These are phyloP conservation scores for Megalopta genalis DNA, from an alignment of 1,140 invertebrate species.

Conservation along the genomic window DNA sequence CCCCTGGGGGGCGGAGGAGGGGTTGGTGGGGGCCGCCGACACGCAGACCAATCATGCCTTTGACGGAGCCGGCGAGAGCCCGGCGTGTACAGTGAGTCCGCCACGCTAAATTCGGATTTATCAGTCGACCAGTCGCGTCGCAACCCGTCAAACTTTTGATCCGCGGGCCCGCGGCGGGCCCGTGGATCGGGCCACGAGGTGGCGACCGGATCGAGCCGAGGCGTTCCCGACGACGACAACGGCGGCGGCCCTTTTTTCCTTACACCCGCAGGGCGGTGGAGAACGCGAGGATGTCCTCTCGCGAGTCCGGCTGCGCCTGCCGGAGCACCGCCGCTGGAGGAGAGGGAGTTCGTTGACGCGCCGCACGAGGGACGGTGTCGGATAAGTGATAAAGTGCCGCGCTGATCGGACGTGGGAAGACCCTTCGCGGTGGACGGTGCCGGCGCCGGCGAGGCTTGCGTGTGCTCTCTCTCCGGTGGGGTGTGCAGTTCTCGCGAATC, in stretches of 20 bases:
- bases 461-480: neutral
- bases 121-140: conserved; percentile 51
- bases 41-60: conserved; percentile 72
- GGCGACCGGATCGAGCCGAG: conserved; percentile 17
- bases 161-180: neutral
- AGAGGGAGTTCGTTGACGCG: neutral
- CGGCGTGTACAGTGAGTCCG: conserved; percentile 69
- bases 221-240: conserved; percentile 14
- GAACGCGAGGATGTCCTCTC: conserved; percentile 8
- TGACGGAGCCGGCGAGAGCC: conserved; percentile 69
- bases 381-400: conserved; percentile 48
- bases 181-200: neutral
- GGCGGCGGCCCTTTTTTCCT: conserved; percentile 2
- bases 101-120: conserved; percentile 63
- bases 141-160: conserved; percentile 44
- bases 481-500: neutral
- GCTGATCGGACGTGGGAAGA: conserved; percentile 18
- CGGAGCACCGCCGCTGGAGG: neutral
- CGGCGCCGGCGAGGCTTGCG: neutral
- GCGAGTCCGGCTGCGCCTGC: neutral
- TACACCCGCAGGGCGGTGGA: conserved; percentile 13
- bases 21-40: conserved; percentile 60
- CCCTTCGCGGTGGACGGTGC: neutral
- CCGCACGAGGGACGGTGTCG: neutral
- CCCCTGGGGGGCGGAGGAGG: conserved; percentile 54